A percentile compares a stretch with the other conserved stretches of the same genome.
These are phyloP conservation scores for Catharus ustulatus DNA, from an alignment of 2,797 vertebrate genomes.

Conservation along the genomic window DNA sequence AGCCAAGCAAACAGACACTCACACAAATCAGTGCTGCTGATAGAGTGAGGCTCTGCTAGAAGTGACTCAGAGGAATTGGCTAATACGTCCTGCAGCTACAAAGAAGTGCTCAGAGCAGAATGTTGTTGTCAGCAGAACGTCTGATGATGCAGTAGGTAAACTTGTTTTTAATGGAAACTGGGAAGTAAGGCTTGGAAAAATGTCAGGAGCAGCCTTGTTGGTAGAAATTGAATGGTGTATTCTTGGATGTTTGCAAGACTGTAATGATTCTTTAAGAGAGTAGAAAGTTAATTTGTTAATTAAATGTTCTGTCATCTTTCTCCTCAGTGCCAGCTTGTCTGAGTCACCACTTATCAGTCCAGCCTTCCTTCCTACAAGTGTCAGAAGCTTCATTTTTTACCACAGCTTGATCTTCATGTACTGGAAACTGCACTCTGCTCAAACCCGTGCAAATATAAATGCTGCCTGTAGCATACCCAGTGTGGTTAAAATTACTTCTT, in stretches of 20 bases:
- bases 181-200: slow-evolving; percentile 31
- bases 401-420: not conserved
- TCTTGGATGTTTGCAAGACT: slow-evolving; percentile 3
- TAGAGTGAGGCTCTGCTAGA: not conserved
- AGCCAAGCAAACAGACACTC: slow-evolving; percentile 27
- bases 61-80: slow-evolving; percentile 50
- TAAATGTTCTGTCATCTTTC: slow-evolving; percentile 37
- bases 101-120: slow-evolving; percentile 18
- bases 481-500: not conserved
- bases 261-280: slow-evolving; percentile 48
- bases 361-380: slow-evolving; percentile 3
- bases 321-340: slow-evolving; percentile 41
- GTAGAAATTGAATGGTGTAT: not conserved
- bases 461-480: not conserved
- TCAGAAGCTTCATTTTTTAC: slow-evolving; percentile 13
- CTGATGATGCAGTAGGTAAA: slow-evolving; percentile 27
- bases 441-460: not conserved
- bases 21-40: not conserved
- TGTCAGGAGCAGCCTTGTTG: not conserved
- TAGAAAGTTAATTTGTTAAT: slow-evolving; percentile 56
- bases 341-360: slow-evolving; percentile 40
- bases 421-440: not conserved
- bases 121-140: slow-evolving; percentile 32
- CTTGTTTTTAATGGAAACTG: slow-evolving; percentile 33
- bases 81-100: not conserved